Conservation (phyloP, 1,140 invertebrate genomes). For the Meloidogyne exigua region DNA sequence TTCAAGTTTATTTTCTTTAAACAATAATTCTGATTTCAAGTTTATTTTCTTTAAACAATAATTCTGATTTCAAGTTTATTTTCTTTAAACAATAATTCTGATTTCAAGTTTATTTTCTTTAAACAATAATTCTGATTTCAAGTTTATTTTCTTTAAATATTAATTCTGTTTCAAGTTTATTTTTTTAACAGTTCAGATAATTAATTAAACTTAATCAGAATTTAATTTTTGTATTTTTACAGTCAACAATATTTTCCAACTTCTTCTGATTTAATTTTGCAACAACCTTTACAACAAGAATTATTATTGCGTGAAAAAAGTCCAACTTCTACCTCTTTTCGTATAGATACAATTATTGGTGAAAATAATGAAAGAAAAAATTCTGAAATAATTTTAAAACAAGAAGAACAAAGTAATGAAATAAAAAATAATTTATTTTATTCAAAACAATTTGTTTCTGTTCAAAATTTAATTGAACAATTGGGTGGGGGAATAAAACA, state of each 20-base stretch:
- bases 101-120: neutral
- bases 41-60: neutral
- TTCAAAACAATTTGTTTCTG: conserved; percentile 15
- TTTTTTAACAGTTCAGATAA: too few relatives aligned
- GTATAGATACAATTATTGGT: conserved; percentile 18
- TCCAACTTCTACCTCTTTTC: conserved; percentile 18
- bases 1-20: neutral
- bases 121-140: too few relatives aligned
- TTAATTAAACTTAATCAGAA: neutral
- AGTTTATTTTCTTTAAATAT: too few relatives aligned
- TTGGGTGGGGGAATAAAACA: neutral
- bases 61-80: too few relatives aligned
- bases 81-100: too few relatives aligned
- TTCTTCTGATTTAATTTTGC: neutral
- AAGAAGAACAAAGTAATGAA: neutral
- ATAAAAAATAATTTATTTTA: neutral
- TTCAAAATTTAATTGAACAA: conserved; percentile 23
- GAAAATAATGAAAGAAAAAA: neutral
- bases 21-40: too few relatives aligned
- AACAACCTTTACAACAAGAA: neutral
- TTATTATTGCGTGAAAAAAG: neutral
- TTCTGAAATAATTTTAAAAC: neutral
- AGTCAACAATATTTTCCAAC: neutral
- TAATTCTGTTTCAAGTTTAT: neutral
- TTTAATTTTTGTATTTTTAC: neutral